A percentile compares a stretch with the other conserved stretches of the same genome.
phyloP scores from a whole-genome alignment of 2,113 vertebrate genomes.

The Antennarius striatus region DNA sequence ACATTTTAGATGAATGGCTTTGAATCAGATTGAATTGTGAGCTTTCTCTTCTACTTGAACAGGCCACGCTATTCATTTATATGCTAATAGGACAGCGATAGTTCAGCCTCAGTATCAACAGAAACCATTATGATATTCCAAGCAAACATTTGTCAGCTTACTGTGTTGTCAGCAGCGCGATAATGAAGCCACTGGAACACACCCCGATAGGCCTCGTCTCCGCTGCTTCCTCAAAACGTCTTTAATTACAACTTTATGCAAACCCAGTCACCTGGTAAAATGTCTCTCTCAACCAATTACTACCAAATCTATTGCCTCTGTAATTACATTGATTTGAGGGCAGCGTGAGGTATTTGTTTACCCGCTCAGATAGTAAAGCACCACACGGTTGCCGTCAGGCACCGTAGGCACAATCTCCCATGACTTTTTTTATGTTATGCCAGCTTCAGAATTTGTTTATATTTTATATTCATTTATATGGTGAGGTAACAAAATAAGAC shows the following conservation, averaged over 20 bases:
- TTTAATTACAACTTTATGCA: constrained; percentile 67
- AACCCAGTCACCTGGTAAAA: constrained; percentile 66
- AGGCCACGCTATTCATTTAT: constrained; percentile 71
- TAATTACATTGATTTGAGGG: constrained; percentile 70
- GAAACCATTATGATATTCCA: constrained; percentile 65
- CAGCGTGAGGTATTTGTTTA: constrained; percentile 53
- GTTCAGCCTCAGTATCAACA: constrained; percentile 61
- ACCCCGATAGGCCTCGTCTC: constrained; percentile 45
- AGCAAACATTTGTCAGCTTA: constrained; percentile 75
- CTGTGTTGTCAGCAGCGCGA: constrained; percentile 64
- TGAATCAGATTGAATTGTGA: constrained; percentile 39
- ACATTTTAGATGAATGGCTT: constrained; percentile 54
- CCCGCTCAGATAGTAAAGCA: constrained; percentile 12
- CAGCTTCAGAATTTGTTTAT: neutral
- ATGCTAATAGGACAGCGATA: constrained; percentile 68
- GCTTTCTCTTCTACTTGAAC: constrained; percentile 55
- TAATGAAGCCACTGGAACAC: constrained; percentile 63
- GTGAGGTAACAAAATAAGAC: neutral
- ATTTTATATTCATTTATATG: constrained; percentile 17
- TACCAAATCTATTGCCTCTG: constrained; percentile 62
- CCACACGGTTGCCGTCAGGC: constrained; percentile 20
- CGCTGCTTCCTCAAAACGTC: constrained; percentile 54
- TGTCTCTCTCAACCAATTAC: constrained; percentile 69
- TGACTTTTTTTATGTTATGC: neutral
- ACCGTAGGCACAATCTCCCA: neutral